These are phyloP conservation scores for Strix aluco DNA, from an alignment of 2,113 vertebrate species.

Conservation along the genomic window DNA sequence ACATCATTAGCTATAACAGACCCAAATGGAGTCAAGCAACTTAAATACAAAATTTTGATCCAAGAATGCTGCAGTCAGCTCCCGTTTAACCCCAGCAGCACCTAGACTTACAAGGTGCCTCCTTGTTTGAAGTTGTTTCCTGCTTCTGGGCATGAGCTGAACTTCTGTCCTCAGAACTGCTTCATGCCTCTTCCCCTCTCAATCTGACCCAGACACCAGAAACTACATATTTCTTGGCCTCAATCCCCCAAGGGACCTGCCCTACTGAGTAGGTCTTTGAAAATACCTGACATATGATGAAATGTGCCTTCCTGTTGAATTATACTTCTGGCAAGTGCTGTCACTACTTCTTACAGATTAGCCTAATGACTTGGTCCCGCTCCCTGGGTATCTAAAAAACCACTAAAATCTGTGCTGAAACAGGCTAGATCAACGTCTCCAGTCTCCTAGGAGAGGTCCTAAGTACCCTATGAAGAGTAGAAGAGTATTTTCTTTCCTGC, in stretches of 20 bases:
- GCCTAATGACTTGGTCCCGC: background rate
- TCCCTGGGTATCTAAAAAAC: background rate
- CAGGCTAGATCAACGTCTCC: background rate
- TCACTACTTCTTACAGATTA: background rate
- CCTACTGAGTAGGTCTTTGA: background rate
- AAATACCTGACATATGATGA: background rate
- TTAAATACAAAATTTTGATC: background rate
- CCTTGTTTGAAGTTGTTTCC: background rate
- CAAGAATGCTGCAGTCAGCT: background rate
- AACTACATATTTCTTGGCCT: background rate
- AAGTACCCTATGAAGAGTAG: background rate
- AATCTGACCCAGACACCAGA: background rate
- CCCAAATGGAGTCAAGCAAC: background rate
- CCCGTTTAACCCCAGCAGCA: background rate
- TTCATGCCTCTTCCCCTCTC: background rate
- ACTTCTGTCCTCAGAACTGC: background rate
- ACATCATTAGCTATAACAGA: background rate
- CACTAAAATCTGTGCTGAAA: background rate
- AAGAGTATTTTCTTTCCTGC: background rate
- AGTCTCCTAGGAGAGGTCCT: background rate
- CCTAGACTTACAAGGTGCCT: background rate
- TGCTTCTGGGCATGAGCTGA: background rate
- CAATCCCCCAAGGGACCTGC: background rate
- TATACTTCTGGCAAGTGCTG: background rate
- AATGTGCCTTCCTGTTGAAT: background rate